phyloP scores from a whole-genome alignment of 2,888 invertebrate species.

The Nipponacmea schrenckii region DNA sequence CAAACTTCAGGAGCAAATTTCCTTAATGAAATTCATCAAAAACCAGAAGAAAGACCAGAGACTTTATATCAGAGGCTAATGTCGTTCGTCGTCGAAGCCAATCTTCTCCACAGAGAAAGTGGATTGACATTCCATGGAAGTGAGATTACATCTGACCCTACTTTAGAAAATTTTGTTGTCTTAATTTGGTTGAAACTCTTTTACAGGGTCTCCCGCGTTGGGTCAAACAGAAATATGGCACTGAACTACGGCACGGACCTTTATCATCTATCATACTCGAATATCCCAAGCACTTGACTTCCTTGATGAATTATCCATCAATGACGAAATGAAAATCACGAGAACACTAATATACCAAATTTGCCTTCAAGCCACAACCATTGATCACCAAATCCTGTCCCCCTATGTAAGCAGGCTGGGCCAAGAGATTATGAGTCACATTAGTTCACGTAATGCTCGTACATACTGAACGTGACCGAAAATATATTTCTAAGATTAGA shows the following conservation, averaged over 20 bases:
- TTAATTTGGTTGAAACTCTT: slow-evolving; percentile 13
- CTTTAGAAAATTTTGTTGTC: not conserved
- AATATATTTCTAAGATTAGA: not conserved
- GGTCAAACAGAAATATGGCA: too few relatives aligned
- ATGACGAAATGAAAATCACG: not conserved
- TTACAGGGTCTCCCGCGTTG: not conserved
- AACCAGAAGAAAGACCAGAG: too few relatives aligned
- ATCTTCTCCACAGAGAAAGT: not conserved
- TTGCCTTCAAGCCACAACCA: not conserved
- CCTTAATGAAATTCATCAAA: too few relatives aligned
- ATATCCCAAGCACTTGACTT: not conserved
- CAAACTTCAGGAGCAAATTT: too few relatives aligned
- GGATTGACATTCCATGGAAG: not conserved
- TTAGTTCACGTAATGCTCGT: not conserved
- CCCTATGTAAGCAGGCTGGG: too few relatives aligned
- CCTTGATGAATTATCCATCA: not conserved
- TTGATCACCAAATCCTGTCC: not conserved
- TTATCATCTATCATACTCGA: not conserved
- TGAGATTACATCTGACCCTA: not conserved
- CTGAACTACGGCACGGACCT: not conserved
- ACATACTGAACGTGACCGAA: not conserved
- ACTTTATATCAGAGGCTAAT: too few relatives aligned
- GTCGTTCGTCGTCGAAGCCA: not conserved
- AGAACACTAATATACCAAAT: not conserved
- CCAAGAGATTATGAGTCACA: not conserved